phyloP scores from a whole-genome alignment of 2,888 invertebrate species.

The Parnassius mnemosyne region DNA sequence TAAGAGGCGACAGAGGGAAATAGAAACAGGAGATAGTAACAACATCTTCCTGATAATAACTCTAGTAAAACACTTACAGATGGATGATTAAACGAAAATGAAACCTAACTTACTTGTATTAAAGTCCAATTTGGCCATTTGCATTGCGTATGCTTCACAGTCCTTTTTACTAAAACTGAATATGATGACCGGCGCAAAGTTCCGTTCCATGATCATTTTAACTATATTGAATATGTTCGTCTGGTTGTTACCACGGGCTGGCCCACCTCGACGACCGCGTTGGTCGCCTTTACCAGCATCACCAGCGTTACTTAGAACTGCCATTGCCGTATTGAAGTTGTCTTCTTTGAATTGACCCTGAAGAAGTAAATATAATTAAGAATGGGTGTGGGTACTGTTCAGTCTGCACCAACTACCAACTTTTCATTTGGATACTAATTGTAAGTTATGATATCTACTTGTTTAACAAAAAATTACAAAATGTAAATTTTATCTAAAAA shows the following conservation, averaged over 20 bases:
- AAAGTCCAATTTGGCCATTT: conserved; percentile 98
- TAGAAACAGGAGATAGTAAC: too few relatives aligned
- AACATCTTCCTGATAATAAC: too few relatives aligned
- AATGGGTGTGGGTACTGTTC: background rate
- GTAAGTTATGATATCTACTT: too few relatives aligned
- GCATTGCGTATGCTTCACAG: conserved; percentile 97
- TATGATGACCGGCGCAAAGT: conserved; percentile 98
- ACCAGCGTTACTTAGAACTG: conserved; percentile 89
- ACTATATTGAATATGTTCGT: conserved; percentile 98
- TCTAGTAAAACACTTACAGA: too few relatives aligned
- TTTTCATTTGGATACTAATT: too few relatives aligned
- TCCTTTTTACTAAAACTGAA: conserved; percentile 99
- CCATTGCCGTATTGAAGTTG: conserved; percentile 98
- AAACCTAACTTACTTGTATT: conserved; percentile 85
- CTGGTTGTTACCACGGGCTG: conserved; percentile 81
- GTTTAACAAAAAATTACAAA: too few relatives aligned
- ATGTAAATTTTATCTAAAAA: too few relatives aligned
- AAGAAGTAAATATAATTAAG: background rate
- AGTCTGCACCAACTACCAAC: too few relatives aligned
- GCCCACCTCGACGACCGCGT: conserved; percentile 87
- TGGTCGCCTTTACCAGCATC: conserved; percentile 92
- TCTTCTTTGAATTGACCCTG: conserved; percentile 97
- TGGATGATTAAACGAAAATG: background rate
- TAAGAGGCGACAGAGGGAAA: too few relatives aligned
- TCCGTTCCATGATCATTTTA: conserved; percentile 99